Evolutionary conservation across 2,797 vertebrate species (phyloP).

Genomic region (Dendrocincla tyrannina): DNA sequence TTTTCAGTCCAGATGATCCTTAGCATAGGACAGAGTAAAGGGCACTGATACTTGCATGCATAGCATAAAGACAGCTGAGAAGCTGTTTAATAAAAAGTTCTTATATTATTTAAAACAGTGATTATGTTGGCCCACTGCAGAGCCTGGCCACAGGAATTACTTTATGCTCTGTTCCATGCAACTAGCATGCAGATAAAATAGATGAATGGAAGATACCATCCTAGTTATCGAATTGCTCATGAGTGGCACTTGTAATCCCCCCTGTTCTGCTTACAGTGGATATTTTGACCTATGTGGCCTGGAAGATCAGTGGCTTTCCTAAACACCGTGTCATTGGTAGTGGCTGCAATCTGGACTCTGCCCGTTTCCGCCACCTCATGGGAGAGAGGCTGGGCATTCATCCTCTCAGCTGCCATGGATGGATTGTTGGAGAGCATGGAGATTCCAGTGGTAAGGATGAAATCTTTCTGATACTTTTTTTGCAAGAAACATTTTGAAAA

Average conservation of each 20-base stretch:
- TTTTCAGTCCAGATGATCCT: neutral
- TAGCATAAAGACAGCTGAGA: neutral
- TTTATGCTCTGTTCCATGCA: neutral
- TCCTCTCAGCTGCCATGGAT: slow-evolving; percentile 91
- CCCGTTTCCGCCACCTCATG: slow-evolving; percentile 95
- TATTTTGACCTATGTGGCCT: slow-evolving; percentile 95
- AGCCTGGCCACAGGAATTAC: neutral
- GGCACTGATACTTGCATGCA: neutral
- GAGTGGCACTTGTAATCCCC: neutral
- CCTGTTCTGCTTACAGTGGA: slow-evolving; percentile 82
- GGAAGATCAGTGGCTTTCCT: slow-evolving; percentile 97
- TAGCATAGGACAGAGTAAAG: neutral
- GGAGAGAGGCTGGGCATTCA: slow-evolving; percentile 90
- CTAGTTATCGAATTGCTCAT: neutral
- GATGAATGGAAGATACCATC: neutral
- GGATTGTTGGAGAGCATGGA: slow-evolving; percentile 95
- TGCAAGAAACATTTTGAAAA: neutral
- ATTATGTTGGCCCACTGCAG: neutral
- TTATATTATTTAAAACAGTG: neutral
- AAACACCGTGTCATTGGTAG: slow-evolving; percentile 94
- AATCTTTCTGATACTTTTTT: neutral
- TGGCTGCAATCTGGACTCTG: slow-evolving; percentile 95
- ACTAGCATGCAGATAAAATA: neutral
- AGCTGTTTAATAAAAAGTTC: neutral
- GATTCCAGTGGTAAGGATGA: slow-evolving; percentile 92